Evolutionary conservation across 53 echinoderm and acorn worm genomes (phyloP), one percentile per base, ranked within the genome.

Genomic region (Astropecten irregularis): DNA sequence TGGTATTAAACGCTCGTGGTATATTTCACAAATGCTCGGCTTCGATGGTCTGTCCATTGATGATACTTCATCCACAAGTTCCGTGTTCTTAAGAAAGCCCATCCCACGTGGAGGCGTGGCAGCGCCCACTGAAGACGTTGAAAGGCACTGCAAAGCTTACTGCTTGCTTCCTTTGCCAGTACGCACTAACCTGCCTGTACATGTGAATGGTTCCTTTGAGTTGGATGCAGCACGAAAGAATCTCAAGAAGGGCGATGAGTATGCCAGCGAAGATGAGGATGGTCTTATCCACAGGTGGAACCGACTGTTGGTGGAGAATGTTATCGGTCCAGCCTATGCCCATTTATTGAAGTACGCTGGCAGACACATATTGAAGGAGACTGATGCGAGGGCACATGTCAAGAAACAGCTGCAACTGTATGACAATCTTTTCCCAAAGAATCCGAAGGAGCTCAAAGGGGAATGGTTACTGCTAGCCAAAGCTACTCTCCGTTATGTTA

Each of bases 31-130:
- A 63, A 77, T 60, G 33, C 10, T 99, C 9, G 94, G 99, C 11
- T 68, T 87, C 40, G 67, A 77, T 29, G 40, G 32, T 13, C 46
- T 2, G 2, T 1, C 25, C 0, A 22, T n/a, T 14, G 66, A 54
- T 59, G 30, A 1, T 27, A 73, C 39, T 0, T 15, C 38, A 42
- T 85, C 8, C 11, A 2, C 44, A n/a, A 13, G 30, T 11, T 28
- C 29, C 21, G 21, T 33, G 13, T 40, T 20, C 11, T 37, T 40
- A 11, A 64, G 51, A 4, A 66, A 36, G 7, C 53, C 33, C 20
- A 28, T 99, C 50, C 94, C 97, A 18, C 77, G 89, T 9, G 97
- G 92, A 10, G 97, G 92, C 11, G 94, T 97, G 31, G 97, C 97
- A 52, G 94, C 97, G 5, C 42, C 73, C 18, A 20, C 93, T 11